These are phyloP conservation scores for Liolophura sinensis DNA, from an alignment of 1,140 invertebrate species.

Conservation along the genomic window DNA sequence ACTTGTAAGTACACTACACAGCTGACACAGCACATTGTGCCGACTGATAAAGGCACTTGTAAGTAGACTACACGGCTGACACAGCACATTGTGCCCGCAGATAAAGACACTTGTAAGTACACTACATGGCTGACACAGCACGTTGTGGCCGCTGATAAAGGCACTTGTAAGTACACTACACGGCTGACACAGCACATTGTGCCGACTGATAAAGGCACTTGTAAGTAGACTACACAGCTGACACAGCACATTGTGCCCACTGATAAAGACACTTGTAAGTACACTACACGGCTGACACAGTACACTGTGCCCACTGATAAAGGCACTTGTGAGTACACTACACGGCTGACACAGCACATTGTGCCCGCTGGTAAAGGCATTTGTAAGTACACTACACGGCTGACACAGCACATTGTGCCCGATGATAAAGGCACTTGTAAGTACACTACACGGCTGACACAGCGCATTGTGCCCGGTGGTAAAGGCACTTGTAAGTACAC, in stretches of 20 bases:
- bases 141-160: constrained; percentile 68
- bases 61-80: constrained; percentile 65
- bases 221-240: constrained; percentile 64
- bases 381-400: constrained; percentile 58
- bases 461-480: constrained; percentile 68
- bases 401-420: constrained; percentile 70
- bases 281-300: constrained; percentile 63
- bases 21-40: constrained; percentile 70
- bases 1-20: constrained; percentile 52
- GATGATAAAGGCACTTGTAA: constrained; percentile 61
- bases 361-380: constrained; percentile 66
- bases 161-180: constrained; percentile 51
- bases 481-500: constrained; percentile 58
- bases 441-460: constrained; percentile 64
- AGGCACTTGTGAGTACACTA: constrained; percentile 47
- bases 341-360: constrained; percentile 68
- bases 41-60: constrained; percentile 63
- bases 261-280: constrained; percentile 62
- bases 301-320: constrained; percentile 69
- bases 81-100: constrained; percentile 71
- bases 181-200: constrained; percentile 66
- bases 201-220: constrained; percentile 64
- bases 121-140: constrained; percentile 65
- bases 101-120: constrained; percentile 61
- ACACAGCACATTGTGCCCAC: constrained; percentile 73